phyloP scores from a whole-genome alignment of 1,140 invertebrate species.

The Formica selysi region DNA sequence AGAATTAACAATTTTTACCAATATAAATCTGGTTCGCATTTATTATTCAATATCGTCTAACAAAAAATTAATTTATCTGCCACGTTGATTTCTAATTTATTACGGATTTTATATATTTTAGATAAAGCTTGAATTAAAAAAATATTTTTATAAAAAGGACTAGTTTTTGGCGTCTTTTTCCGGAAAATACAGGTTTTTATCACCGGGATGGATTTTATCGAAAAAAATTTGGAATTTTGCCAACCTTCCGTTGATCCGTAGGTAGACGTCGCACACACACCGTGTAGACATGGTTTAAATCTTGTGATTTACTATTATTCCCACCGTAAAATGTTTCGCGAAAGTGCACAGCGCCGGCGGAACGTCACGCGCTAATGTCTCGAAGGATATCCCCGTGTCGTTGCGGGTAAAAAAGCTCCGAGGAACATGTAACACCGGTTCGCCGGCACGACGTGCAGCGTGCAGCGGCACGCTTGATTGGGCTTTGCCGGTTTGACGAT shows the following conservation, averaged over 20 bases:
- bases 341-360: not conserved
- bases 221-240: no score
- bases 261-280: not conserved
- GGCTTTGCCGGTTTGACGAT: constrained; percentile 26
- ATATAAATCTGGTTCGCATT: no score
- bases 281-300: not conserved
- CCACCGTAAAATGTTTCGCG: constrained; percentile 28
- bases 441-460: constrained; percentile 12
- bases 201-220: no score
- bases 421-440: constrained; percentile 59
- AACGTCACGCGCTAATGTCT: constrained; percentile 51
- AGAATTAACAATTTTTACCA: no score
- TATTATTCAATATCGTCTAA: no score
- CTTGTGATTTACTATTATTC: constrained; percentile 30
- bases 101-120: no score
- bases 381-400: constrained; percentile 19
- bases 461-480: constrained; percentile 56
- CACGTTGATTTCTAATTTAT: no score
- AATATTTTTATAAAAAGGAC: no score
- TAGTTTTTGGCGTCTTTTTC: no score
- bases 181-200: no score
- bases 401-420: constrained; percentile 27
- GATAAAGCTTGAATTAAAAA: no score
- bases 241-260: not conserved
- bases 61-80: no score